Conservation (phyloP, 2,888 invertebrate genomes). For the Tholera decimalis region DNA sequence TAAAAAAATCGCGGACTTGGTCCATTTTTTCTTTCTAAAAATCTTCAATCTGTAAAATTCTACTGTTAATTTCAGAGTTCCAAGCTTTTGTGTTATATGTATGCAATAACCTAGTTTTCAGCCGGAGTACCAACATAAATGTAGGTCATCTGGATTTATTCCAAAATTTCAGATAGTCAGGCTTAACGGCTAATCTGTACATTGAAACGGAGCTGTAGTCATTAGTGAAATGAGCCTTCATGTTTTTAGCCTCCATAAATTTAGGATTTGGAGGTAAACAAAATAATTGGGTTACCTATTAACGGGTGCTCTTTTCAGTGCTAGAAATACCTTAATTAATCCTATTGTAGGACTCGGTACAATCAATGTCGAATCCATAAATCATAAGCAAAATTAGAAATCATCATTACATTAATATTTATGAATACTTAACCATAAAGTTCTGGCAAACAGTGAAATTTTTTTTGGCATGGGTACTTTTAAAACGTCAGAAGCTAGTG, state of each 20-base stretch:
- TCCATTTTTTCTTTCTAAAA: background rate
- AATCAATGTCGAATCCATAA: background rate
- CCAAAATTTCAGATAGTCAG: conserved; percentile 61
- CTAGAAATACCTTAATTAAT: background rate
- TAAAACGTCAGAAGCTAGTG: too few relatives aligned
- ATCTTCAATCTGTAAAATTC: background rate
- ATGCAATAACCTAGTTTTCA: conserved; percentile 41
- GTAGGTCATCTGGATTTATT: conserved; percentile 71
- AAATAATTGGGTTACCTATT: conserved; percentile 34
- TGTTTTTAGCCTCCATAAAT: conserved; percentile 43
- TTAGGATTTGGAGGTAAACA: conserved; percentile 33
- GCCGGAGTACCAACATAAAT: conserved; percentile 35
- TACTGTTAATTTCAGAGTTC: conserved; percentile 17
- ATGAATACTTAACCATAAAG: too few relatives aligned
- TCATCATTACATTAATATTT: background rate
- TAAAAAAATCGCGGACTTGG: background rate
- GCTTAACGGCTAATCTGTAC: conserved; percentile 62
- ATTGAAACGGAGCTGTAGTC: conserved; percentile 56
- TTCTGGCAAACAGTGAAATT: too few relatives aligned
- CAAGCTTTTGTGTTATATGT: conserved; percentile 31
- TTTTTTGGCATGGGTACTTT: too few relatives aligned
- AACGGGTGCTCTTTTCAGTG: background rate
- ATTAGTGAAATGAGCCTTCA: conserved; percentile 64
- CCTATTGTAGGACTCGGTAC: background rate
- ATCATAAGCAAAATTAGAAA: background rate